Evolutionary conservation across 2,888 invertebrate species (phyloP).

Genomic region (Cephus pygmeus): DNA sequence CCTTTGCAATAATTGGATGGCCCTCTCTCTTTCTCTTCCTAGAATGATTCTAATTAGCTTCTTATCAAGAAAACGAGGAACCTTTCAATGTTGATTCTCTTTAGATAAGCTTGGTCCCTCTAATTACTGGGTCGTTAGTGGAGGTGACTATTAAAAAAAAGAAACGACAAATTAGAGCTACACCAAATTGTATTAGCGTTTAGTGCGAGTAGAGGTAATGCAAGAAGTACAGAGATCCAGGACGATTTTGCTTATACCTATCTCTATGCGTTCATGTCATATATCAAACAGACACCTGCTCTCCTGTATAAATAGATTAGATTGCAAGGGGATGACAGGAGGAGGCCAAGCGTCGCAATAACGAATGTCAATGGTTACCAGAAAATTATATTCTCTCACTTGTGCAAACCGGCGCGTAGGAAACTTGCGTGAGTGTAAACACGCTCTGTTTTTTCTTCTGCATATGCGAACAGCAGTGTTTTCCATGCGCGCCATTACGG

Average conservation of each 20-base stretch:
- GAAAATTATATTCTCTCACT: neutral
- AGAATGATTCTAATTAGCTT: neutral
- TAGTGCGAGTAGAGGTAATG: neutral
- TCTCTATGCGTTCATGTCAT: neutral
- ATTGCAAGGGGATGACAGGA: neutral
- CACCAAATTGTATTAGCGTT: neutral
- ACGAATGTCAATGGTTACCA: slow-evolving; percentile 16
- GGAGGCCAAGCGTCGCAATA: slow-evolving; percentile 22
- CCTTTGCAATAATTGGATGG: neutral
- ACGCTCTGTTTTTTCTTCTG: neutral
- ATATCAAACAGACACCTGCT: slow-evolving; percentile 14
- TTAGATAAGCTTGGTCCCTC: neutral
- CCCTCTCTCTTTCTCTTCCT: neutral
- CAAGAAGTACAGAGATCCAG: slow-evolving; percentile 11
- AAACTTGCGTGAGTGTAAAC: slow-evolving; percentile 24
- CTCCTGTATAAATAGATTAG: neutral
- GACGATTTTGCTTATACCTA: neutral
- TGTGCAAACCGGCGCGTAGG: slow-evolving; percentile 24
- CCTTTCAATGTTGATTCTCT: neutral
- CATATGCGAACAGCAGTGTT: neutral
- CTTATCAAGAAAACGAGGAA: neutral
- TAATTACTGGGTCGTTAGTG: neutral
- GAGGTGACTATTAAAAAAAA: neutral
- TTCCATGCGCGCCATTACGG: neutral
- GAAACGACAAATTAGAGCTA: neutral